Evolutionary conservation across 2,888 invertebrate genomes (phyloP).

Genomic region (Orchestes rusci): DNA sequence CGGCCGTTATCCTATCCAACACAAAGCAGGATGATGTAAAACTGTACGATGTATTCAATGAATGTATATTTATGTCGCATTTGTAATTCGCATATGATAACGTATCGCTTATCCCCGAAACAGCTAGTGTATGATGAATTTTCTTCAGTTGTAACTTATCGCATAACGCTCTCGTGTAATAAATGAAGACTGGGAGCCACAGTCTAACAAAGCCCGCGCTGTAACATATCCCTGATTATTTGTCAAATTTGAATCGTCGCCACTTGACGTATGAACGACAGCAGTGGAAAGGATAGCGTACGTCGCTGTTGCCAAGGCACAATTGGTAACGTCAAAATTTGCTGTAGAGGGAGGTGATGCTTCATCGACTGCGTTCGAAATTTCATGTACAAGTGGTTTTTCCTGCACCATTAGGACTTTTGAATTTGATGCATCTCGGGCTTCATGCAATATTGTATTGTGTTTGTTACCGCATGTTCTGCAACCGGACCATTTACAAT

Average conservation of each 20-base stretch:
- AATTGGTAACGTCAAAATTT: too few species aligned
- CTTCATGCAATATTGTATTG: too few species aligned
- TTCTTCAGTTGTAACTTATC: conserved; percentile 11
- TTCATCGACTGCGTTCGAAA: too few species aligned
- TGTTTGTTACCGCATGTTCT: too few species aligned
- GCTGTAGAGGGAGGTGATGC: too few species aligned
- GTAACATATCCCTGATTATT: conserved; percentile 1
- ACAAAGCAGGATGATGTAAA: conserved; percentile 18
- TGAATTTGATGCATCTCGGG: too few species aligned
- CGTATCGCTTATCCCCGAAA: conserved; percentile 12
- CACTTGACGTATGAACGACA: too few species aligned
- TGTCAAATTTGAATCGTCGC: too few species aligned
- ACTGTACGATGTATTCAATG: conserved; percentile 4
- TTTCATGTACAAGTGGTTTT: too few species aligned
- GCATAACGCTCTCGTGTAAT: conserved; percentile 15
- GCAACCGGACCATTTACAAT: conserved; percentile 16
- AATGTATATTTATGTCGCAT: conserved; percentile 12
- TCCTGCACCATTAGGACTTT: too few species aligned
- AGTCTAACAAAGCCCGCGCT: conserved; percentile 14
- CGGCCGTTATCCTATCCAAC: conserved; percentile 15
- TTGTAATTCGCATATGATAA: conserved; percentile 11
- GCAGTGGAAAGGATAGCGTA: too few species aligned
- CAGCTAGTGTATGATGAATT: conserved; percentile 8
- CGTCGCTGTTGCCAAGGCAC: too few species aligned
- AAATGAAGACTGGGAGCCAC: conserved; percentile 19